Percentiles rank a stretch among this genome's conserved stretches.
Conservation (phyloP, 2,113 vertebrate species). For the Antechinus flavipes region DNA sequence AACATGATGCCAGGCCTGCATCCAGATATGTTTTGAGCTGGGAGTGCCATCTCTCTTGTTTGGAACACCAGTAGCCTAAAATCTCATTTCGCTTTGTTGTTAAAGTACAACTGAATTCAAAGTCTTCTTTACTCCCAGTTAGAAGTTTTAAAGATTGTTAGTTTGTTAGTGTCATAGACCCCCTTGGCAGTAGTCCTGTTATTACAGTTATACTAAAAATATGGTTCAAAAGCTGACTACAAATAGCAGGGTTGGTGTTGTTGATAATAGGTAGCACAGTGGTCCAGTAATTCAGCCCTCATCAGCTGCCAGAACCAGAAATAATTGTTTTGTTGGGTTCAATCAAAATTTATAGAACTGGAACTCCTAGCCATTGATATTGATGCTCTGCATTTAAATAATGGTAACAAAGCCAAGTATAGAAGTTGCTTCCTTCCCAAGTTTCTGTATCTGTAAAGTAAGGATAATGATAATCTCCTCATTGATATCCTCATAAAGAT, state of each 20-base stretch:
- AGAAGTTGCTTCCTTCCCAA: conserved; percentile 28
- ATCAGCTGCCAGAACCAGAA: conserved; percentile 71
- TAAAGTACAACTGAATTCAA: not conserved
- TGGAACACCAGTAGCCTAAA: not conserved
- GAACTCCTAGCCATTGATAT: conserved; percentile 41
- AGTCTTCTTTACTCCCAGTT: not conserved
- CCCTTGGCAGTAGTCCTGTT: conserved; percentile 85
- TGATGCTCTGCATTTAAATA: not conserved
- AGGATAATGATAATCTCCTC: not conserved
- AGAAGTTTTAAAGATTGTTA: not conserved
- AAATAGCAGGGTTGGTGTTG: too few species aligned
- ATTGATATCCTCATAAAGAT: not conserved
- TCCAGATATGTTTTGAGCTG: not conserved
- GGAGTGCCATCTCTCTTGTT: not conserved
- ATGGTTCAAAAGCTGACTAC: conserved; percentile 80
- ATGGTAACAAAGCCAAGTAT: not conserved
- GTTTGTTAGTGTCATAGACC: not conserved
- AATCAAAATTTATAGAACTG: not conserved
- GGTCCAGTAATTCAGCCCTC: conserved; percentile 85
- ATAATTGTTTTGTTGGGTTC: conserved; percentile 21
- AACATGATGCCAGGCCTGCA: not conserved
- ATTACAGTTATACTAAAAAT: conserved; percentile 72
- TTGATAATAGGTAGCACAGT: too few species aligned
- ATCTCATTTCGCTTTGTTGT: not conserved
- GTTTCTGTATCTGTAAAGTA: not conserved